Evolutionary conservation across 2,113 vertebrate genomes (phyloP), one percentile per base, ranked within the genome.

Genomic region (Eurystomus gularis): DNA sequence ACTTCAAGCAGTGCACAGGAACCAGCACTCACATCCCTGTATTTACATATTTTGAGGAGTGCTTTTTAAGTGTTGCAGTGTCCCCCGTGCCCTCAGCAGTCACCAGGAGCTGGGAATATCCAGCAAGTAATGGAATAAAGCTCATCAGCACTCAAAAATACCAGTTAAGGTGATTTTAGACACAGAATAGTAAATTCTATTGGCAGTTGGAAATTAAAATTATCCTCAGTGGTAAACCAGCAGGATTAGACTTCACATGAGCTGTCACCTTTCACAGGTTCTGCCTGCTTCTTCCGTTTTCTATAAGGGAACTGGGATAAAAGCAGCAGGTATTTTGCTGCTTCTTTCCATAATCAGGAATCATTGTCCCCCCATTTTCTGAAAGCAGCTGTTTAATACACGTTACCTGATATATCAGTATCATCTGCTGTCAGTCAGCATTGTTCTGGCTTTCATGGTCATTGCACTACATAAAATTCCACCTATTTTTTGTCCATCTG

Each of bases 151-250:
- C 88, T 73, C 76, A 91, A 91, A 91, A 91, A 87, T 65, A 79
- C n/a, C 81, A 79, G 25, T 62, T 65, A 94, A 94, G 90, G 52
- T 35, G 79, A 75, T 93, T 95, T 94, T 81, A 61, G 52, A 86
- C 52, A 82, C 35, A 76, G 94, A 89, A 91, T 18, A 90, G 51
- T 31, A 96, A 96, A 93, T 78, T 72, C 54, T 65, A 92, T 17
- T 76, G 94, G 86, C 77, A 89, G 80, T 64, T 88, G 77, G 86
- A 97, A 95, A 94, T 92, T 95, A 96, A 92, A 93, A 96, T 93
- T 86, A 95, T 91, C 57, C 86, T 94, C 92, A 86, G 79, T 82
- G 82, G 90, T 81, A 93, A 91, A 94, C 17, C 86, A 88, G 80
- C 64, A 93, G 80, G 88, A 86, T 94, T 77, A 93, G 79, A 81